Conservation (phyloP, 2,888 invertebrate species). For the Rhagonycha fulva region DNA sequence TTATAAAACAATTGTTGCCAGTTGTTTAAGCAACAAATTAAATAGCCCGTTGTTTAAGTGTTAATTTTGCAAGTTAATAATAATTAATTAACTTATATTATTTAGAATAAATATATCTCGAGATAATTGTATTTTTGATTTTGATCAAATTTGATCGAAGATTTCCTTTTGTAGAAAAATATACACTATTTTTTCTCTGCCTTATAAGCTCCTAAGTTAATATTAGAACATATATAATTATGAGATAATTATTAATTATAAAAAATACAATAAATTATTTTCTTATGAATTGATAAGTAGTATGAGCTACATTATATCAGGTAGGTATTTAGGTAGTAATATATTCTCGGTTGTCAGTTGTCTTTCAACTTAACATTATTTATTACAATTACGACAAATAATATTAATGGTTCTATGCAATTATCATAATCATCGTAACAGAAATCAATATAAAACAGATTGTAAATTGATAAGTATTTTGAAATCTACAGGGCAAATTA, state of each 20-base stretch:
- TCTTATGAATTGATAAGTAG: background rate
- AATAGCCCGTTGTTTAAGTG: too few species aligned
- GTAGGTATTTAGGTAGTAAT: conserved; percentile 10
- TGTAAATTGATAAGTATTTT: too few species aligned
- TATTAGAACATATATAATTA: background rate
- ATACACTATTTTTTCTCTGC: too few species aligned
- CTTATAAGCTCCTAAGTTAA: background rate
- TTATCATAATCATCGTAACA: background rate
- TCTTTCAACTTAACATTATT: conserved; percentile 5
- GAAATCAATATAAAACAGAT: background rate
- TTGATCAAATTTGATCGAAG: too few species aligned
- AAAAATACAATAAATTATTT: background rate
- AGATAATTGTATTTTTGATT: too few species aligned
- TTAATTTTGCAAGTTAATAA: too few species aligned
- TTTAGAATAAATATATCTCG: too few species aligned
- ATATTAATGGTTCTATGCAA: background rate
- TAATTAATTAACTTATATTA: too few species aligned
- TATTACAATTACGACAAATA: conserved; percentile 10
- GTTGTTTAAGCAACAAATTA: too few species aligned
- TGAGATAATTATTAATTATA: background rate
- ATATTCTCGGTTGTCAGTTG: conserved; percentile 7
- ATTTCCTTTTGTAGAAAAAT: too few species aligned
- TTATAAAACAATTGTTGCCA: too few species aligned
- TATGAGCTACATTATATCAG: background rate
- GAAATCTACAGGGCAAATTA: too few species aligned